These are phyloP conservation scores for Emydoidea blandingii DNA, from an alignment of 2,797 vertebrate species.

Conservation along the genomic window DNA sequence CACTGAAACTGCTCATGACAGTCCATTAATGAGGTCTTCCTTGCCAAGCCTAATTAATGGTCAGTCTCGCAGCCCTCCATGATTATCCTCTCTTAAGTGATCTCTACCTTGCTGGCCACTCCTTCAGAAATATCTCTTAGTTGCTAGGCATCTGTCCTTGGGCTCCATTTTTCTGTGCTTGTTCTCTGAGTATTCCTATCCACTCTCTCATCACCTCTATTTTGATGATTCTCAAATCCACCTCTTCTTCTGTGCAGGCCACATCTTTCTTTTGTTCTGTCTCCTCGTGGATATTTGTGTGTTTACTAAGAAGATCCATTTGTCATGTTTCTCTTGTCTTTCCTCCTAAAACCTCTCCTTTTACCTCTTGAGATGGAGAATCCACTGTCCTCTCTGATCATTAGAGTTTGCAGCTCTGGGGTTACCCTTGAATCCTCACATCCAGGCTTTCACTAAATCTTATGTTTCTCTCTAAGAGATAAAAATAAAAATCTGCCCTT, in stretches of 20 bases:
- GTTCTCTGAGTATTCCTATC: background rate
- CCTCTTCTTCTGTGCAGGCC: background rate
- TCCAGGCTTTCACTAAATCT: background rate
- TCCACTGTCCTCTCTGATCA: background rate
- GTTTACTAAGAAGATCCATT: background rate
- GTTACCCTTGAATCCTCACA: background rate
- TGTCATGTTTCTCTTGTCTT: background rate
- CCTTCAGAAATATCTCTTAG: background rate
- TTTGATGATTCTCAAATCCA: background rate
- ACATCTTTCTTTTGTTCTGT: background rate
- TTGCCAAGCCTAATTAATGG: too few relatives aligned
- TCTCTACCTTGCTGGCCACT: background rate
- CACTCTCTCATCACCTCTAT: background rate
- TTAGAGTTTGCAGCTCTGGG: background rate
- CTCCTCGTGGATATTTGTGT: background rate
- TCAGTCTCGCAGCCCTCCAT: background rate
- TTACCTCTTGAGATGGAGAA: background rate
- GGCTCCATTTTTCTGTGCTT: background rate
- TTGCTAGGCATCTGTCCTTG: background rate
- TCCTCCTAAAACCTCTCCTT: too few relatives aligned
- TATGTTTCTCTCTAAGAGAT: background rate
- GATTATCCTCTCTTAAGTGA: background rate
- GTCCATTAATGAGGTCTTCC: too few relatives aligned
- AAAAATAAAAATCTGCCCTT: background rate
- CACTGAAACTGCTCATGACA: background rate